Percentiles rank a stretch among this genome's conserved stretches.
phyloP scores from a whole-genome alignment of 2,888 invertebrate genomes.

The Pollenia labialis region DNA sequence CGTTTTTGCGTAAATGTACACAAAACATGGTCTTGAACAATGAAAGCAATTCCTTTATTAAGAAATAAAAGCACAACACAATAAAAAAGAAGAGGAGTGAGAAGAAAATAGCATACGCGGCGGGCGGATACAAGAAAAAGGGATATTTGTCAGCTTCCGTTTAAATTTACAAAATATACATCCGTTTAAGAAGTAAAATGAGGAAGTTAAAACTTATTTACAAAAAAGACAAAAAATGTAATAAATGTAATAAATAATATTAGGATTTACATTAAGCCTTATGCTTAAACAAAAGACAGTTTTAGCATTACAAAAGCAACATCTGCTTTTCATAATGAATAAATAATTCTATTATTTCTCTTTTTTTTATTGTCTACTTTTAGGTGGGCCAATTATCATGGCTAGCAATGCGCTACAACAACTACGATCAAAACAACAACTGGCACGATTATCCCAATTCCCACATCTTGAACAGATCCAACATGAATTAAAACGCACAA shows the following conservation, averaged over 20 bases:
- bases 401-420: conserved; percentile 83
- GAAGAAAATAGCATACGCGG: background rate
- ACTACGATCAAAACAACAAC: conserved; percentile 77
- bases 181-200: conserved; percentile 53
- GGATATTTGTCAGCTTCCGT: conserved; percentile 68
- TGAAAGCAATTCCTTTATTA: conserved; percentile 53
- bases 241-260: conserved; percentile 40
- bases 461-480: conserved; percentile 23
- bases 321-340: conserved; percentile 26
- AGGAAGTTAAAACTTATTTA: conserved; percentile 68
- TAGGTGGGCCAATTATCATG: conserved; percentile 84
- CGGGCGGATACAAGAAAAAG: background rate
- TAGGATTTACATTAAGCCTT: conserved; percentile 26
- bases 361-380: conserved; percentile 1
- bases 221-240: background rate
- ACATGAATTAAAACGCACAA: conserved; percentile 45
- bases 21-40: conserved; percentile 63
- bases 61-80: conserved; percentile 39
- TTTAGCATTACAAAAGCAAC: conserved; percentile 9
- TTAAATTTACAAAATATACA: conserved; percentile 65
- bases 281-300: background rate
- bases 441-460: conserved; percentile 51
- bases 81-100: background rate
- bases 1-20: conserved; percentile 32
- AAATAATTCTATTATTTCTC: conserved; percentile 24